A percentile compares a stretch with the other conserved stretches of the same genome.
Evolutionary conservation across 2,797 vertebrate genomes (phyloP).

Genomic region (Chaetodon trifasciatus): DNA sequence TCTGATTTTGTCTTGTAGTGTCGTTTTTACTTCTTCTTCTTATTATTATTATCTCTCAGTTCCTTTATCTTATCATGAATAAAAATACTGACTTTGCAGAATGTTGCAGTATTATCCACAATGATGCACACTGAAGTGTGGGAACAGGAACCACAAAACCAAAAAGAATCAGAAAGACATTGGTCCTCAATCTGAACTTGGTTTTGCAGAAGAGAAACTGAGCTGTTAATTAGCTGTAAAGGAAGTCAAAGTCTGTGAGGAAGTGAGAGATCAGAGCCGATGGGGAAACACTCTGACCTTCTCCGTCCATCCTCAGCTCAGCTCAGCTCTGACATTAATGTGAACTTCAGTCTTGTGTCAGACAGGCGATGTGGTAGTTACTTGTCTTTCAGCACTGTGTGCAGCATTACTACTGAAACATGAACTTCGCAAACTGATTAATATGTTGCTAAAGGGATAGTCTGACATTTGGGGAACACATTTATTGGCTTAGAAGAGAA

Average conservation of each 20-base stretch:
- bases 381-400: too few relatives aligned
- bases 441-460: too few relatives aligned
- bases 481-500: too few relatives aligned
- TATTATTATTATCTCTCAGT: not conserved
- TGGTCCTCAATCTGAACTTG: not conserved
- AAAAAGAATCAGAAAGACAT: not conserved
- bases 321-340: not conserved
- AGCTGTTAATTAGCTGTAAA: not conserved
- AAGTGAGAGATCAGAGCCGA: constrained; percentile 8
- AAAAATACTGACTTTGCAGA: not conserved
- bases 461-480: too few relatives aligned
- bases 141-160: not conserved
- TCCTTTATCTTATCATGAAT: not conserved
- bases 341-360: not conserved
- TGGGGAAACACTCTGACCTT: not conserved
- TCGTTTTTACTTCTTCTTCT: too few relatives aligned
- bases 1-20: too few relatives aligned
- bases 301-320: not conserved
- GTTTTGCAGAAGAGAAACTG: constrained; percentile 47
- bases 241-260: constrained; percentile 23
- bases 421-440: too few relatives aligned
- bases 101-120: not conserved
- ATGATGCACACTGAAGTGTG: rapidly evolving
- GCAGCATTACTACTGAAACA: too few relatives aligned
- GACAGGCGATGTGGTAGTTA: too few relatives aligned